Evolutionary conservation across 2,797 vertebrate genomes (phyloP).

Genomic region (Pipistrellus pipistrellus): DNA sequence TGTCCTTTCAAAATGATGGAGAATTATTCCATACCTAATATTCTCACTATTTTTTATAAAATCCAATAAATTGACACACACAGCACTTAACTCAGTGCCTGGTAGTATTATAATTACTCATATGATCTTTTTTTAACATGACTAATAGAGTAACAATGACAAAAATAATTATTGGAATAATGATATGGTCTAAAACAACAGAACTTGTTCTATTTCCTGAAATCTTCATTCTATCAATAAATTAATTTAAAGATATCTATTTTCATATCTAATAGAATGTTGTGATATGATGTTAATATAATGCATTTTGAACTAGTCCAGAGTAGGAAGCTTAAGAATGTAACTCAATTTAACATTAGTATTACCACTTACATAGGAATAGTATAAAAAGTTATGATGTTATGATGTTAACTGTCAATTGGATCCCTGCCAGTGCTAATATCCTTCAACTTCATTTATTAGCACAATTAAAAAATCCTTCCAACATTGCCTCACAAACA

Average conservation of each 20-base stretch:
- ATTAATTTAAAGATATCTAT: constrained; percentile 26
- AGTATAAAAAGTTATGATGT: constrained; percentile 59
- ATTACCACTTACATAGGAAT: not conserved
- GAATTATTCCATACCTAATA: not conserved
- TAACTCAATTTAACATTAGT: constrained; percentile 56
- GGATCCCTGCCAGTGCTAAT: constrained; percentile 41
- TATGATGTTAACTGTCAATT: constrained; percentile 18
- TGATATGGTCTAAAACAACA: constrained; percentile 31
- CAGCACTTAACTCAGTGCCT: not conserved
- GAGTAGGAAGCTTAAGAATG: constrained; percentile 9
- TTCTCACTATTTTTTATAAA: not conserved
- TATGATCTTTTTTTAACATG: not conserved
- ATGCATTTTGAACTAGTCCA: constrained; percentile 49
- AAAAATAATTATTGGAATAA: constrained; percentile 29
- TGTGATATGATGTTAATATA: not conserved
- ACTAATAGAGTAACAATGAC: not conserved
- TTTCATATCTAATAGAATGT: not conserved
- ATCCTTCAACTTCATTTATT: constrained; percentile 56
- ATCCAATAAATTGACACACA: not conserved
- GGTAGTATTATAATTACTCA: not conserved
- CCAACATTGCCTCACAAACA: constrained; percentile 19
- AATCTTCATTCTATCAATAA: constrained; percentile 42
- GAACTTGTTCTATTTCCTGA: not conserved
- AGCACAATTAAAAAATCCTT: constrained; percentile 54
- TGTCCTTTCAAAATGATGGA: not conserved